Conservation (phyloP, 2,797 vertebrate genomes). For the Eidolon dupreanum region DNA sequence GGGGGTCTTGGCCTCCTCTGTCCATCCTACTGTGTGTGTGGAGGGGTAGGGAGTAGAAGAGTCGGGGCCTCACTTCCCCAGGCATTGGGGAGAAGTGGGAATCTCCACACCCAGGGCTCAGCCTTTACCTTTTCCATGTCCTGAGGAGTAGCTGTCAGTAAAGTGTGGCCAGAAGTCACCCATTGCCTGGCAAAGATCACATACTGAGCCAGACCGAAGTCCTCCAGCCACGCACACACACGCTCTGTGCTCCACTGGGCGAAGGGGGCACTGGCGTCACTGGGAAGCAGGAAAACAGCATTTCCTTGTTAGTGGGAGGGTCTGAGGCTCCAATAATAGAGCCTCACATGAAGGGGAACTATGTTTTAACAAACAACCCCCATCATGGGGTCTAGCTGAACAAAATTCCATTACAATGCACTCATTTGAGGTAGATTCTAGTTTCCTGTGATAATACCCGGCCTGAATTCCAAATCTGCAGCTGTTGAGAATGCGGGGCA, state of each 20-base stretch:
- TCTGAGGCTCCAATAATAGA: background rate
- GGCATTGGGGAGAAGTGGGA: background rate
- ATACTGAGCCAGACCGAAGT: conserved; percentile 95
- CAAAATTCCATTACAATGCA: background rate
- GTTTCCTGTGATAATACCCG: background rate
- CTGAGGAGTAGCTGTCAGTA: conserved; percentile 95
- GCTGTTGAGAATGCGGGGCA: background rate
- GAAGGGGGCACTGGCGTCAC: conserved; percentile 94
- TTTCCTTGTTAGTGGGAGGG: background rate
- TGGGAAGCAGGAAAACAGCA: conserved; percentile 72
- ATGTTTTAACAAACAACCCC: background rate
- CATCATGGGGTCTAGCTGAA: background rate
- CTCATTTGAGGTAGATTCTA: background rate
- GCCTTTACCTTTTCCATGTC: conserved; percentile 95
- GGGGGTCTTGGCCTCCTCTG: background rate
- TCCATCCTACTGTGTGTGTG: too few relatives aligned
- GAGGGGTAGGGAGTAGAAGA: too few relatives aligned
- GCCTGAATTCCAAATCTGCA: background rate
- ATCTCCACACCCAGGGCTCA: background rate
- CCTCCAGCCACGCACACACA: conserved; percentile 96
- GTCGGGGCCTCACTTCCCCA: background rate
- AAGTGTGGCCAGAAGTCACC: conserved; percentile 94
- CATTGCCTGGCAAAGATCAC: conserved; percentile 96
- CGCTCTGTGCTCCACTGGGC: conserved; percentile 96
- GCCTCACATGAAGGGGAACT: background rate